Evolutionary conservation across 2,888 invertebrate genomes (phyloP).

Genomic region (Drosophila flavopinicola): DNA sequence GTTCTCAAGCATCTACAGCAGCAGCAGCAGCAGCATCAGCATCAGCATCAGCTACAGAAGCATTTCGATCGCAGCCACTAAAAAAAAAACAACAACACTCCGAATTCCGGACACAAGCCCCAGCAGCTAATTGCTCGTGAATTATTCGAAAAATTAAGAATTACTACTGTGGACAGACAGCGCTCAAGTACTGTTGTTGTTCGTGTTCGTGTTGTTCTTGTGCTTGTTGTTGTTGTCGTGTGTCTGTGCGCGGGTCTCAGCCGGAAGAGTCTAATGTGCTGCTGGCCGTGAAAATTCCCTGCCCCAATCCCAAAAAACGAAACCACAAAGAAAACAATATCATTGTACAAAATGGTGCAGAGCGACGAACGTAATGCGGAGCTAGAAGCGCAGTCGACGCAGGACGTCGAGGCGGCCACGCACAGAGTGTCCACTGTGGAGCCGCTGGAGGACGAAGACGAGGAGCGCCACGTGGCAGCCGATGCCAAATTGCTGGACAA

Average conservation of each 20-base stretch:
- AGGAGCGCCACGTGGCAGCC: conserved; percentile 48
- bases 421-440: conserved; percentile 2
- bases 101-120: neutral
- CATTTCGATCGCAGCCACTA: conserved; percentile 23
- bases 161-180: conserved; percentile 56
- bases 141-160: conserved; percentile 53
- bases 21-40: too few relatives aligned
- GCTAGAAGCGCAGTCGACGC: conserved; percentile 21
- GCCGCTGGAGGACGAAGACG: conserved; percentile 38
- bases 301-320: conserved; percentile 4
- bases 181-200: conserved; percentile 6
- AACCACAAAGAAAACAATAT: neutral
- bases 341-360: conserved; percentile 55
- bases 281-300: conserved; percentile 10
- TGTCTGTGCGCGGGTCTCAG: conserved; percentile 19
- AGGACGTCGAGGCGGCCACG: conserved; percentile 30
- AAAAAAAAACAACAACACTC: neutral
- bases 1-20: conserved; percentile 30
- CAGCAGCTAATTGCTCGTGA: conserved; percentile 61
- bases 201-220: neutral
- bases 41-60: conserved; percentile 10
- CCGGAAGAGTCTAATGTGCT: conserved; percentile 49
- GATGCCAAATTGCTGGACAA: conserved; percentile 73
- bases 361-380: conserved; percentile 42
- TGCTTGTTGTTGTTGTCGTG: conserved; percentile 12